Conservation (phyloP, 2,888 invertebrate species). For the Sepiola atlantica region DNA sequence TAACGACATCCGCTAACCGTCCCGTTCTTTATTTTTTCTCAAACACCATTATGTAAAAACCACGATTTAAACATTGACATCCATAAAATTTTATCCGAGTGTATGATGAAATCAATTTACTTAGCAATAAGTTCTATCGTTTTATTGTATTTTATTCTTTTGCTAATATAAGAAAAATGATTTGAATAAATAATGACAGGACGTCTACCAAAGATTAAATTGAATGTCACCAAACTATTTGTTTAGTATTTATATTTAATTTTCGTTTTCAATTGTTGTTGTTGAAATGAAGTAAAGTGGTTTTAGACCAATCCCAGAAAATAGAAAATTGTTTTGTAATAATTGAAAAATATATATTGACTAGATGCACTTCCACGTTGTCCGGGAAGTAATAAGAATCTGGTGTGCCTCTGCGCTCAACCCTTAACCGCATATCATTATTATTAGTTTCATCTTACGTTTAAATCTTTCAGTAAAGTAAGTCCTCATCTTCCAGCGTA, state of each 20-base stretch:
- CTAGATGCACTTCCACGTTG: too few relatives aligned
- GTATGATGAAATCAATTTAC: not conserved
- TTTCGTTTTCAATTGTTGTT: not conserved
- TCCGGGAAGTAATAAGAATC: too few relatives aligned
- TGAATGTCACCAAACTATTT: not conserved
- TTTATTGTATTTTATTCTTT: not conserved
- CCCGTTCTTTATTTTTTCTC: not conserved
- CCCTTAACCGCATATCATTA: too few relatives aligned
- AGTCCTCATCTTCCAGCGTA: too few relatives aligned
- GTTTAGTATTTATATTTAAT: not conserved
- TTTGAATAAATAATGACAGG: not conserved
- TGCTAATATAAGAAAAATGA: not conserved
- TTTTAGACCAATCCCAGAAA: not conserved
- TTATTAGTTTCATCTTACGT: too few relatives aligned
- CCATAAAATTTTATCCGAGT: not conserved
- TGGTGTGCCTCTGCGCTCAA: too few relatives aligned
- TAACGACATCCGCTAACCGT: not conserved
- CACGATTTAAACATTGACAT: not conserved
- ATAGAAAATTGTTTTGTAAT: not conserved
- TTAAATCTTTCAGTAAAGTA: too few relatives aligned
- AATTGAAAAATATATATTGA: not conserved
- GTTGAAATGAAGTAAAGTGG: not conserved
- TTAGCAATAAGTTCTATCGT: not conserved
- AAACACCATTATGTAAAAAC: not conserved
- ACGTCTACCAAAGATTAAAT: not conserved